Base-by-base conservation (phyloP, 1,140 invertebrate species). In the Aphidius gifuensis region DNA sequence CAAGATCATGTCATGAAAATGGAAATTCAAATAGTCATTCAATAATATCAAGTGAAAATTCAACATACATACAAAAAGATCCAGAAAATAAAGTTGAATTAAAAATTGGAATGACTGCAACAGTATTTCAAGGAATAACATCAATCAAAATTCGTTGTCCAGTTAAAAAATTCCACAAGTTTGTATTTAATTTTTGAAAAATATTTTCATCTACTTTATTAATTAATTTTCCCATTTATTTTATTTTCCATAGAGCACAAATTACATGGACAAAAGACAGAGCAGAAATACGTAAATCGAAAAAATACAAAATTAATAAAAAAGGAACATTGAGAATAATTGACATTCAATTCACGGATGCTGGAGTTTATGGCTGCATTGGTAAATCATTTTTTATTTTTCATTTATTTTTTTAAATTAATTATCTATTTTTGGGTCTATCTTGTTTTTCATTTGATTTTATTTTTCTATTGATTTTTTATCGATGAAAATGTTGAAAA, bases 71-170 rank as follows among this genome's bases (percentile, higher is more conserved):
- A 60, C 93, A 95, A 84, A 87, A 69, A 23, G 88, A 91, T 71
- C 85, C 88, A 63, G 89, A 89, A 68, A 88, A 89, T 63, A 91
- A 92, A 73, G 87, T 89, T 50, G 73, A 84, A 45, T 78, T 94
- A 0, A 93, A 91, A 76, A 89, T 96, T 6, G 92, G 92, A 1
- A 92, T 93, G 0, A 87, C 87, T 6, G 93, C 92, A 0, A 89
- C 88, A 1, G 88, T 96, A 43, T 94, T 91, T 78, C 86, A 88
- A 67, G 93, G 92, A 46, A 93, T 92, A 0, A 64, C 71, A 4
- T 89, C 90, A 70, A 84, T 96, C 51, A 94, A 94, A 78, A 93
- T 96, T 64, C 91, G 93, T 72, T 96, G 93, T 73, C 93, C 92
- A 0, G 92, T 94, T 6, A 92, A 92, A 71, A 86, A 90, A 86